Percentiles rank a stretch among this genome's conserved stretches.
phyloP scores from a whole-genome alignment of 2,888 invertebrate genomes.

The Tipula vernalis region DNA sequence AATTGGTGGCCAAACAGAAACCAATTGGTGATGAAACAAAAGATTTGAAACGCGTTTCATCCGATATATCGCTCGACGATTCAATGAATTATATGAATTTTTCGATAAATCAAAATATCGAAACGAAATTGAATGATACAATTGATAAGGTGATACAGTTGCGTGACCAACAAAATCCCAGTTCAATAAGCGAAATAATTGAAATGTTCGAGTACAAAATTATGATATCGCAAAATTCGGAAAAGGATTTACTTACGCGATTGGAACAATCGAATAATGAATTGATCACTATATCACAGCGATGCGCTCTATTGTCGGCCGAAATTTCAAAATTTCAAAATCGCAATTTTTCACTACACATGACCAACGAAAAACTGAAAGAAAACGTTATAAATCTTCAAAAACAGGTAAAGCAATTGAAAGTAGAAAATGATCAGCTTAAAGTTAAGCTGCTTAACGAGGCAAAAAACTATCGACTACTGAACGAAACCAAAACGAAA shows the following conservation, averaged over 20 bases:
- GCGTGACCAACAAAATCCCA: not conserved
- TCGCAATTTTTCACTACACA: constrained; percentile 13
- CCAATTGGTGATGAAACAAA: not conserved
- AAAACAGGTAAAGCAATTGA: not conserved
- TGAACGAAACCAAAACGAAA: not conserved
- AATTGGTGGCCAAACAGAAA: not conserved
- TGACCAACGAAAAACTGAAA: constrained; percentile 13
- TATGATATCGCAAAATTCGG: constrained; percentile 14
- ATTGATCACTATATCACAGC: constrained; percentile 17
- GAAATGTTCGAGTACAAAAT: constrained; percentile 18
- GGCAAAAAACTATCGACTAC: not conserved
- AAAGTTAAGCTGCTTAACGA: not conserved
- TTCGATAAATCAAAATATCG: not conserved
- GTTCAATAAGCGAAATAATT: constrained; percentile 15
- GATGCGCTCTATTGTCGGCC: constrained; percentile 15
- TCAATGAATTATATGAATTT: not conserved
- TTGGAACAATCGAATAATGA: constrained; percentile 15
- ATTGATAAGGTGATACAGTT: constrained; percentile 14
- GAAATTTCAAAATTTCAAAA: constrained; percentile 17
- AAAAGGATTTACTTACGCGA: constrained; percentile 15
- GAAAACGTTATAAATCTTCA: not conserved
- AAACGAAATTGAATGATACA: not conserved
- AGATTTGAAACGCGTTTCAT: not conserved
- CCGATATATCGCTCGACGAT: not conserved
- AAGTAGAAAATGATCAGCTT: not conserved